A percentile compares a stretch with the other conserved stretches of the same genome.
Conservation (phyloP, 1,140 invertebrate genomes). For the Helicoverpa zea region DNA sequence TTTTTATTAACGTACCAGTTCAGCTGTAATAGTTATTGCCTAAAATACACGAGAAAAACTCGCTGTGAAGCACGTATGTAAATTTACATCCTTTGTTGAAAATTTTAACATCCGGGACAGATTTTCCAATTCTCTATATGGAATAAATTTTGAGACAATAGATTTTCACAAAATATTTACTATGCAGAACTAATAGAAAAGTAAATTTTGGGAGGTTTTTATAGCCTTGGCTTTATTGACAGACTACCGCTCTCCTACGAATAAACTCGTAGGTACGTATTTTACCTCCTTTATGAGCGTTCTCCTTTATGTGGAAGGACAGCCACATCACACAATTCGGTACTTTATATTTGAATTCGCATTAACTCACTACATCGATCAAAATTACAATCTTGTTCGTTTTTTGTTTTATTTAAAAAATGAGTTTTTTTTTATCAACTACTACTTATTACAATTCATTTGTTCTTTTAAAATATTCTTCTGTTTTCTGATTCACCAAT, state of each 20-base stretch:
- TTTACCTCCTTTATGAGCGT: no score
- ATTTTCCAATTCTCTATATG: slow-evolving; percentile 7
- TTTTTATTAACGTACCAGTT: slow-evolving; percentile 5
- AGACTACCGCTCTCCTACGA: no score
- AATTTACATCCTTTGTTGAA: slow-evolving; percentile 5
- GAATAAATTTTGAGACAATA: slow-evolving; percentile 7
- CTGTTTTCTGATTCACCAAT: no score
- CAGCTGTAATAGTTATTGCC: slow-evolving; percentile 20
- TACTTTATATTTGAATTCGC: not conserved
- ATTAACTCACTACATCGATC: not conserved
- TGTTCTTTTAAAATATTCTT: not conserved
- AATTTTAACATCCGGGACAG: slow-evolving; percentile 20
- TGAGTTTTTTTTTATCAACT: not conserved
- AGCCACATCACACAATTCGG: not conserved
- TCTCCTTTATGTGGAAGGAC: no score
- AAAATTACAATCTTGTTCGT: not conserved
- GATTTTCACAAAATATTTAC: slow-evolving; percentile 3
- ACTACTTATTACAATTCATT: not conserved
- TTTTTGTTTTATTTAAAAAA: not conserved
- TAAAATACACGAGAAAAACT: slow-evolving; percentile 4
- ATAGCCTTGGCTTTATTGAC: not conserved
- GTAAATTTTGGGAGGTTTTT: not conserved
- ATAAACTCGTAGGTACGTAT: no score
- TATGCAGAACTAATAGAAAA: not conserved
- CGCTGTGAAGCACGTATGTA: not conserved